Base-by-base conservation (phyloP, 2,113 vertebrate genomes). In the Rattus rattus region DNA sequence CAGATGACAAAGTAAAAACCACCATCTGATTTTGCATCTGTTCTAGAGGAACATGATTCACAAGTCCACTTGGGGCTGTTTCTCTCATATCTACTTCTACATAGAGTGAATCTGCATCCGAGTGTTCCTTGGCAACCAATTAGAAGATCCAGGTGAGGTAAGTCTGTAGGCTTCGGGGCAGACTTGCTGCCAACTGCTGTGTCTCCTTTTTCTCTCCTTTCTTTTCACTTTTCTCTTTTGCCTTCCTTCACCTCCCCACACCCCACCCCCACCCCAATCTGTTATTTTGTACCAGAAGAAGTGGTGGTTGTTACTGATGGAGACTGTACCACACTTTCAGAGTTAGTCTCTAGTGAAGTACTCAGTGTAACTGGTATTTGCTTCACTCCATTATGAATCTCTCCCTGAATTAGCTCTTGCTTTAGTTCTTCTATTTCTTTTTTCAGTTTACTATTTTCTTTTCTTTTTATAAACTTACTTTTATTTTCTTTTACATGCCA, bases 11-110 rank as follows among this genome's bases (percentile, higher is more conserved):
- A 99, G 98, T 39, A 99, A 98, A 43, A 96, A 99, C 52, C 1
- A 98, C 99, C 99, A 99, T 99, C 39, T 99, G 99, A 98, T 99
- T 99, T 98, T 99, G 99, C 99, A 99, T 99, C 99, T 99, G 98
- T 80, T 24, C 61, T 76, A 26, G 39, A 76, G 73, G 43, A 75
- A 26, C 39, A 14, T 13, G 24, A 52, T 52, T 30, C 26, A 30
- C 76, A 28, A 33, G 76, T 52, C 2, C 14, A 52, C 76, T 49
- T 8, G 47, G 72, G 47, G 47, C 2, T 47, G 47, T 14, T 77
- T 17, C 14, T 77, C 47, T 26, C 47, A 9, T 14, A 52, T 17
- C 47, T 77, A 8, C 76, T 30, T 77, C 43, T 77, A 52, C 47
- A 52, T 30, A 77, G 13, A 77, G 17, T 3, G n/a, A 39, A 10